Evolutionary conservation across 2,888 invertebrate genomes (phyloP).

Genomic region (Melanophora roralis): DNA sequence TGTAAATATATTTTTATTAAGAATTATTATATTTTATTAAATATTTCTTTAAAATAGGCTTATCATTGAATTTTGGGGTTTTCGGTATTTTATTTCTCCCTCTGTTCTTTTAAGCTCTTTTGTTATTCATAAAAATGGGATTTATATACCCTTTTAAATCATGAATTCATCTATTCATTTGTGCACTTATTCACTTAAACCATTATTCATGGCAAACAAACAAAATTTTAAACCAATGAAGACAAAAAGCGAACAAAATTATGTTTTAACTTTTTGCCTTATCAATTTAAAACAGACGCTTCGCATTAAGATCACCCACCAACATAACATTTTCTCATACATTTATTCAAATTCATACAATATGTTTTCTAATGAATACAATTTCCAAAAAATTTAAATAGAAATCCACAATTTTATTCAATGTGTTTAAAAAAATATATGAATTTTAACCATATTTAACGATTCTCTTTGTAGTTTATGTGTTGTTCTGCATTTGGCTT

Average conservation of each 20-base stretch:
- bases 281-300: constrained; percentile 63
- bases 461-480: constrained; percentile 11
- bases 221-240: constrained; percentile 1
- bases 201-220: constrained; percentile 38
- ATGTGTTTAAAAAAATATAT: constrained; percentile 39
- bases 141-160: constrained; percentile 39
- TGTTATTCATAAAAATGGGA: constrained; percentile 1
- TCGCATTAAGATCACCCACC: constrained; percentile 40
- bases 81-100: background rate
- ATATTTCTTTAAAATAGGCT: background rate
- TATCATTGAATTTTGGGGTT: background rate
- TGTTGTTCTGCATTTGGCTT: background rate
- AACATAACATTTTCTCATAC: background rate
- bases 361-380: constrained; percentile 45
- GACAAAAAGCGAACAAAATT: background rate
- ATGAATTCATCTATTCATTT: no score
- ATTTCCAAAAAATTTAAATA: constrained; percentile 35
- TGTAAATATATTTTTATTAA: background rate
- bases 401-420: constrained; percentile 41
- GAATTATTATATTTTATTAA: background rate
- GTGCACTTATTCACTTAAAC: constrained; percentile 24
- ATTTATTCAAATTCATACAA: background rate
- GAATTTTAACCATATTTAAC: constrained; percentile 22
- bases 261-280: constrained; percentile 54
- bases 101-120: background rate